Base-by-base conservation (phyloP, 2,113 vertebrate species). In the Terrapene triunguis region DNA sequence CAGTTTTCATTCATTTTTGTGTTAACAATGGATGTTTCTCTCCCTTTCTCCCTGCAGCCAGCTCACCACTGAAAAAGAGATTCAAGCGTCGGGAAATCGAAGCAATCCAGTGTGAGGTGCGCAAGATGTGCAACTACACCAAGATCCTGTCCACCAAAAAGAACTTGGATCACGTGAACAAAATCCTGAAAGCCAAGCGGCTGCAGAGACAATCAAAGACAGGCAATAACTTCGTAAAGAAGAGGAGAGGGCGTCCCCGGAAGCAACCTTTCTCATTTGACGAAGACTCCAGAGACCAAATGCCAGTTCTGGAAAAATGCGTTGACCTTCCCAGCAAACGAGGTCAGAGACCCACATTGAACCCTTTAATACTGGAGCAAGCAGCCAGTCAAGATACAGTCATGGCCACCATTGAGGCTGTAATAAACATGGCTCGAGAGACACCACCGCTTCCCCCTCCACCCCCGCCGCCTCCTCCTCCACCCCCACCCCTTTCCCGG, bases 121-220 rank as follows among this genome's bases (percentile, higher is more conserved):
- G 98, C 93, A 99, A 99, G 97, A 99, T 99, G 99, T 99, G 99
- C 96, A 98, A 99, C 98, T 99, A 99, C 97, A 99, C 98, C 94
- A 99, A 99, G 97, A 99, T 99, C 91, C 98, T 99, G 95, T 98
- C 99, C 96, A 99, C 99, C 3, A 99, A 99, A 98, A 99, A 99
- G 98, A 99, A 99, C 97, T 98, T 99, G 98, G 99, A 99, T 97
- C 99, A 99, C 1, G 99, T 99, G 97, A 99, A 99, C 98, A 99
- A 99, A 98, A 99, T 99, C 98, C 98, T 99, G 89, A 99, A 99
- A 98, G 99, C 99, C 98, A 99, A 99, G 98, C 98, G 99, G 97
- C 99, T 99, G 97, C 99, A 99, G 98, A 99, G 99, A 98, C 99
- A 99, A 98, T 99, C 99, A 97, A 99, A 99, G 98, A 99, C 99